Evolutionary conservation across 2,113 vertebrate species (phyloP).

Genomic region (Ceyx margarethae): DNA sequence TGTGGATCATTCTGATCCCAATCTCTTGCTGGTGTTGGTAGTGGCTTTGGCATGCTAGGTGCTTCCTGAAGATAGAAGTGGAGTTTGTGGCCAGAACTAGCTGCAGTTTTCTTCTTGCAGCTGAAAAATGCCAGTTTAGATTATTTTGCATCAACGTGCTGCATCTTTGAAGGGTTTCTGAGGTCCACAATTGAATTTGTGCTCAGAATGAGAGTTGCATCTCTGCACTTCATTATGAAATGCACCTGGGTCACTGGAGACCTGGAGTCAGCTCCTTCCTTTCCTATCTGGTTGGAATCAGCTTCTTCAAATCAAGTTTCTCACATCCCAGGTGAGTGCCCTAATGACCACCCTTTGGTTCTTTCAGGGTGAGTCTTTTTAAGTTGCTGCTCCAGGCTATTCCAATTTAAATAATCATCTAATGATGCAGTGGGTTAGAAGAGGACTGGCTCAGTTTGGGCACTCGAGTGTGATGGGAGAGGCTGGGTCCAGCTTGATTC

Average conservation of each 20-base stretch:
- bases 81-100: constrained; percentile 40
- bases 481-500: not conserved
- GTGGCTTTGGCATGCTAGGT: constrained; percentile 23
- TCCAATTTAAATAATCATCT: constrained; percentile 20
- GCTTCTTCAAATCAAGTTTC: constrained; percentile 43
- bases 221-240: constrained; percentile 59
- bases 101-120: constrained; percentile 42
- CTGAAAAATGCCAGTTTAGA: constrained; percentile 42
- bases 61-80: constrained; percentile 44
- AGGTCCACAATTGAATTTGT: constrained; percentile 53
- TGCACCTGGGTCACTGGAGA: constrained; percentile 55
- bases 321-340: constrained; percentile 36
- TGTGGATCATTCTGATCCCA: constrained; percentile 1
- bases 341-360: not conserved
- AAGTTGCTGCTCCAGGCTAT: constrained; percentile 8
- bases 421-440: constrained; percentile 2
- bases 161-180: constrained; percentile 47
- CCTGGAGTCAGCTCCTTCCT: constrained; percentile 24
- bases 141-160: constrained; percentile 57
- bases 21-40: constrained; percentile 30
- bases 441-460: not conserved
- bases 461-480: not conserved
- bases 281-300: constrained; percentile 46
- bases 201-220: constrained; percentile 52
- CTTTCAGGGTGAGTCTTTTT: not conserved